A percentile compares a stretch with the other conserved stretches of the same genome.
phyloP scores from a whole-genome alignment of 2,888 invertebrate genomes.

The Mythimna lalbum region DNA sequence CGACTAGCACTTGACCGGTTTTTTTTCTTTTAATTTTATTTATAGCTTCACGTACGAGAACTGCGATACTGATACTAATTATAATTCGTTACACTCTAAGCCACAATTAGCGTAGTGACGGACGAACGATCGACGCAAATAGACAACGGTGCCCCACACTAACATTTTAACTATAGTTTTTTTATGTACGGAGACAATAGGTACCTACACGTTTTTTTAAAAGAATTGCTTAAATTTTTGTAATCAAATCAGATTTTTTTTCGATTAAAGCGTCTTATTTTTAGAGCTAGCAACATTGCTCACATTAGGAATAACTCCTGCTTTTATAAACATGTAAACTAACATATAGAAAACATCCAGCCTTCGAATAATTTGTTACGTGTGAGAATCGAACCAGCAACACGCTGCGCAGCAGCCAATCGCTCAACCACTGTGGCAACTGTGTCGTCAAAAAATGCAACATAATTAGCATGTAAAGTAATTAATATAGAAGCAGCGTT shows the following conservation, averaged over 20 bases:
- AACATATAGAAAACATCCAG: too few species aligned
- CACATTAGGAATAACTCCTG: too few species aligned
- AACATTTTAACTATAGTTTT: conserved; percentile 27
- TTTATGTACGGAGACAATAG: not conserved
- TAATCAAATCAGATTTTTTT: not conserved
- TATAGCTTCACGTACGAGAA: conserved; percentile 41
- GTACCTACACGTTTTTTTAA: not conserved
- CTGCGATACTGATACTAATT: conserved; percentile 37
- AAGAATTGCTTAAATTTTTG: not conserved
- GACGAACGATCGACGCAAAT: conserved; percentile 41
- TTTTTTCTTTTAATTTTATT: conserved; percentile 39
- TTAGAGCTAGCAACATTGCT: not conserved
- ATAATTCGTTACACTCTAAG: conserved; percentile 54
- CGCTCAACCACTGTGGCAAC: not conserved
- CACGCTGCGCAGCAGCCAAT: too few species aligned
- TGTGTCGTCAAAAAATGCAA: too few species aligned
- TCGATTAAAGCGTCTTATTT: not conserved
- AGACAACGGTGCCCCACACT: conserved; percentile 32
- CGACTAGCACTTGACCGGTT: not conserved
- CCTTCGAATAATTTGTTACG: too few species aligned
- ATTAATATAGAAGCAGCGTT: too few species aligned
- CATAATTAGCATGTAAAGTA: too few species aligned
- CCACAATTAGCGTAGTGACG: conserved; percentile 37
- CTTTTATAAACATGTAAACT: too few species aligned
- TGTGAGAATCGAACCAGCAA: too few species aligned